A percentile compares a stretch with the other conserved stretches of the same genome.
Conservation (phyloP, 2,797 vertebrate genomes). For the Notoglanidium macrostoma region DNA sequence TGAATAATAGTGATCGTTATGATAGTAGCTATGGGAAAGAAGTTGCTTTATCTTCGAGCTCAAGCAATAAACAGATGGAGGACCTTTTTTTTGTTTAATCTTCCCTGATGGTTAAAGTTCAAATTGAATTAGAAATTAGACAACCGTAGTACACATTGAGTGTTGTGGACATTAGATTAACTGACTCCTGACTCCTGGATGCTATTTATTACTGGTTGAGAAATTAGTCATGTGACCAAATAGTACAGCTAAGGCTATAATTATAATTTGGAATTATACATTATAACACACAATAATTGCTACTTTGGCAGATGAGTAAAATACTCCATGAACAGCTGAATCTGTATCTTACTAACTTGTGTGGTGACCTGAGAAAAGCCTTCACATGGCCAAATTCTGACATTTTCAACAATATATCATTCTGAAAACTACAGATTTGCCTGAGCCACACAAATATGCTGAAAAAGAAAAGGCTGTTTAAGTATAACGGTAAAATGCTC, state of each 20-base stretch:
- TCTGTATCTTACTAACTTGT: not conserved
- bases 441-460: not conserved
- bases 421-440: not conserved
- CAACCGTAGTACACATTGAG: not conserved
- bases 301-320: not conserved
- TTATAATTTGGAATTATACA: not conserved
- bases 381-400: not conserved
- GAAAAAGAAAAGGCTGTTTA: not conserved
- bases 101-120: not conserved
- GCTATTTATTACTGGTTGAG: not conserved
- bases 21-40: not conserved
- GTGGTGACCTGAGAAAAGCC: not conserved
- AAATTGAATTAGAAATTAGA: not conserved
- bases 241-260: not conserved
- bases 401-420: not conserved
- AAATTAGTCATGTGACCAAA: constrained; percentile 2
- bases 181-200: not conserved
- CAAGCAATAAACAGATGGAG: not conserved
- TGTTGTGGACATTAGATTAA: not conserved
- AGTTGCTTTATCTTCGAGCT: not conserved
- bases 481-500: not conserved
- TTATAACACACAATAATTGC: not conserved
- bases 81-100: not conserved
- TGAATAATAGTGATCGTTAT: not conserved
- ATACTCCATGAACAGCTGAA: not conserved